Conservation (phyloP, 2,113 vertebrate species). For the Sterrhoptilus dennistouni region DNA sequence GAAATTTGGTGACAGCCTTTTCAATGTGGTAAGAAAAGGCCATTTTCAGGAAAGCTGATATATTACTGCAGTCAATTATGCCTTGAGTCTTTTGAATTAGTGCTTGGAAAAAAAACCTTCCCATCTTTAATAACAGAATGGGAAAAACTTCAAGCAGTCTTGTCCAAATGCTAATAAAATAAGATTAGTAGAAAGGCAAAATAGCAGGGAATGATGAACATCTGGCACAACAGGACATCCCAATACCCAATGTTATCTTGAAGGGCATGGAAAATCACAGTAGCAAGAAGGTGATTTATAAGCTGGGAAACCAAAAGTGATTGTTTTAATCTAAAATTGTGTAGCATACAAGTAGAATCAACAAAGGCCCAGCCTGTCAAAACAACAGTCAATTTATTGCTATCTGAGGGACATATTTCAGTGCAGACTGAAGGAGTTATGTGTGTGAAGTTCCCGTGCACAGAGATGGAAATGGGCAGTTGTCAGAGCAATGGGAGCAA, state of each 20-base stretch:
- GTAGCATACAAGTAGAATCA: neutral
- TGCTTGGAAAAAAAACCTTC: neutral
- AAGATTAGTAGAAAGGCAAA: neutral
- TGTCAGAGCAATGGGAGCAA: neutral
- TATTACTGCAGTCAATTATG: neutral
- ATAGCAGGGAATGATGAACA: neutral
- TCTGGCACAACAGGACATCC: constrained; percentile 18
- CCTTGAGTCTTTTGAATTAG: neutral
- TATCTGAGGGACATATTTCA: neutral
- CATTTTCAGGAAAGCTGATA: constrained; percentile 13
- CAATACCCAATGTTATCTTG: neutral
- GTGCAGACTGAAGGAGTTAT: neutral
- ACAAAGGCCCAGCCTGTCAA: neutral
- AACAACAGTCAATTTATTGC: neutral
- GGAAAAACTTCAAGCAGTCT: constrained; percentile 15
- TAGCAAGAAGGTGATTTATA: constrained; percentile 29
- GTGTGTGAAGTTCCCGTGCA: neutral
- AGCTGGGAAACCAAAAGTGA: constrained; percentile 24
- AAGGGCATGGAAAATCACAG: constrained; percentile 45
- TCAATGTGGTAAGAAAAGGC: neutral
- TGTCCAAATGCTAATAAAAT: constrained; percentile 44
- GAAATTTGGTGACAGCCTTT: neutral
- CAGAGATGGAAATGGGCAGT: neutral
- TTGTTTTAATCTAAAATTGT: constrained; percentile 26
- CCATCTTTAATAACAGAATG: neutral